Evolutionary conservation across 92 coral and sea anemone genomes (phyloP).

Genomic region (Epizoanthus ramosus): DNA sequence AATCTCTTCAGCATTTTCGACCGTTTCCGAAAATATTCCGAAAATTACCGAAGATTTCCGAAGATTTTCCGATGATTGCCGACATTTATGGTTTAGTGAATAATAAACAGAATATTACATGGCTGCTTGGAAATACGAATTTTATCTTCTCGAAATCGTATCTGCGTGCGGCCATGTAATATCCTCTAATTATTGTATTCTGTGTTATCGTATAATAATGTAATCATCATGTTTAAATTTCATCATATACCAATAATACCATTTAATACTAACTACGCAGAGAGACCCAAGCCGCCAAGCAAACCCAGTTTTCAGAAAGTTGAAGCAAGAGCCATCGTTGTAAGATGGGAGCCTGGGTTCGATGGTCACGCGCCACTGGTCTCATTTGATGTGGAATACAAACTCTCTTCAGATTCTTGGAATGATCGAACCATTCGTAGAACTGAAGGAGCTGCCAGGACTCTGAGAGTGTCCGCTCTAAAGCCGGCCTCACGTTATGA

Average conservation of each 20-base stretch:
- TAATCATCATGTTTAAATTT: neutral
- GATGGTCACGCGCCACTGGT: constrained; percentile 80
- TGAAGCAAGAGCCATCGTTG: constrained; percentile 66
- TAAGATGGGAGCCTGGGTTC: constrained; percentile 75
- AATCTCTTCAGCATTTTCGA: no score
- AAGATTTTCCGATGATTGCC: no score
- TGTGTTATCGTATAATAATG: no score
- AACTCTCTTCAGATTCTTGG: constrained; percentile 55
- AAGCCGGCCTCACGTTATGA: constrained; percentile 82
- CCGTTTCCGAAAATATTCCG: no score
- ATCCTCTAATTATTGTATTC: no score
- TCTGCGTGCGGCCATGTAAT: no score
- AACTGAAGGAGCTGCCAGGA: constrained; percentile 50
- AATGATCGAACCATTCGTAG: neutral
- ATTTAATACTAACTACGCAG: constrained; percentile 35
- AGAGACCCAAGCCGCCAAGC: constrained; percentile 82
- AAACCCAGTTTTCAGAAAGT: constrained; percentile 45
- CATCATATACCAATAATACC: neutral
- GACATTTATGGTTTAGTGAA: no score
- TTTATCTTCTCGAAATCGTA: no score
- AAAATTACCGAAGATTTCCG: no score
- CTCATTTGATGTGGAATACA: constrained; percentile 69
- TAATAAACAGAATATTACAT: no score
- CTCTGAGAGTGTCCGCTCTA: constrained; percentile 55
- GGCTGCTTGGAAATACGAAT: no score